A percentile compares a stretch with the other conserved stretches of the same genome.
Evolutionary conservation across 2,797 vertebrate genomes (phyloP).

Genomic region (Neopelma chrysocephalum): DNA sequence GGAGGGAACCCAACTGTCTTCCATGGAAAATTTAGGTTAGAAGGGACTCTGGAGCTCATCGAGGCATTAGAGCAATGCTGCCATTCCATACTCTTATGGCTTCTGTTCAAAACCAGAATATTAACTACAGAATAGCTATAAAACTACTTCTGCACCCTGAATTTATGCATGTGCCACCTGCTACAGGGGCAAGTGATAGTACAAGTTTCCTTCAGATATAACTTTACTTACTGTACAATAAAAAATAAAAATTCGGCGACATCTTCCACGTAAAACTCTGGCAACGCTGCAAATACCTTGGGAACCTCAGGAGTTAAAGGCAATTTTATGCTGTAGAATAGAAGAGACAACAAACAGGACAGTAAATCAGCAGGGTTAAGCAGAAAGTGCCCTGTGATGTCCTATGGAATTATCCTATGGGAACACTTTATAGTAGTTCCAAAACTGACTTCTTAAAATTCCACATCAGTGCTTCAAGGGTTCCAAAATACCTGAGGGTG

Average conservation of each 20-base stretch:
- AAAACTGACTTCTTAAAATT: neutral
- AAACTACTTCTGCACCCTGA: neutral
- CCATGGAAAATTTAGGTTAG: neutral
- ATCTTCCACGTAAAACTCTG: slow-evolving; percentile 98
- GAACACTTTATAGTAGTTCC: neutral
- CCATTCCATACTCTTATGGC: neutral
- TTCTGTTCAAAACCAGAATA: neutral
- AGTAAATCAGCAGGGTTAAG: neutral
- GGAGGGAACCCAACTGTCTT: neutral
- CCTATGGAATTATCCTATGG: neutral
- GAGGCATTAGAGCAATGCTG: accelerated
- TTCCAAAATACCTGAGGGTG: neutral
- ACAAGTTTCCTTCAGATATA: neutral
- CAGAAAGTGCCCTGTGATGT: neutral
- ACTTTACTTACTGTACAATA: slow-evolving; percentile 95
- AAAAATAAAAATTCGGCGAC: slow-evolving; percentile 99
- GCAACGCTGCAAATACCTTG: slow-evolving; percentile 95
- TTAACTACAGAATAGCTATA: neutral
- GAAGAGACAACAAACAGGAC: neutral
- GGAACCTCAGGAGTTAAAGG: slow-evolving; percentile 94
- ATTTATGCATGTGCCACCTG: neutral
- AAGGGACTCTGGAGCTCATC: neutral
- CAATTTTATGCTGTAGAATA: slow-evolving; percentile 83
- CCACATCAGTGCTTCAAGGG: neutral
- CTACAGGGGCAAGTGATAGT: neutral